These are phyloP conservation scores for Akabosia matsudoensis DNA, from an alignment of 1,140 invertebrate genomes.

Conservation along the genomic window DNA sequence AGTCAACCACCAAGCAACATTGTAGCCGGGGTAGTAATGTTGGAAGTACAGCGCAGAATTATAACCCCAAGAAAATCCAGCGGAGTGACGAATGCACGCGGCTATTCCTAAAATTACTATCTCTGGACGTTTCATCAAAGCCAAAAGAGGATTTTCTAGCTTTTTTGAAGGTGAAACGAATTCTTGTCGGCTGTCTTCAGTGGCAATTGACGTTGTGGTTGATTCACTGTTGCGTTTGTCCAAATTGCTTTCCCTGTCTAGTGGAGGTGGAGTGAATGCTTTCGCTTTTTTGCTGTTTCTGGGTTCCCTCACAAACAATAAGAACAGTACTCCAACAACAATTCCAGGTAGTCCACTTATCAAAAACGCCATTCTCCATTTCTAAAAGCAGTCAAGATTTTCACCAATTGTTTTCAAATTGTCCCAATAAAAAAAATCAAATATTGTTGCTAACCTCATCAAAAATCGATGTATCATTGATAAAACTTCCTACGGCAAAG, in stretches of 20 bases:
- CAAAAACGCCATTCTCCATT: conserved; percentile 82
- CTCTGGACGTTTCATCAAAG: conserved; percentile 67
- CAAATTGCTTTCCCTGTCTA: conserved; percentile 47
- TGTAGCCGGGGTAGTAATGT: conserved; percentile 78
- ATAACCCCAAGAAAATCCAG: conserved; percentile 84
- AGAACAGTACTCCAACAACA: conserved; percentile 68
- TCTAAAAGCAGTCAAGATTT: neutral
- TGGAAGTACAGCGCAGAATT: conserved; percentile 85
- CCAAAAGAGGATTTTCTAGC: neutral
- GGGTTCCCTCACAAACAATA: conserved; percentile 74
- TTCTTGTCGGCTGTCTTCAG: neutral
- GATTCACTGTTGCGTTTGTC: conserved; percentile 16
- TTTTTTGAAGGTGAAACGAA: neutral
- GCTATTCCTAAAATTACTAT: conserved; percentile 77
- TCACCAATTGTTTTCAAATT: neutral
- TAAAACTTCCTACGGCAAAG: conserved; percentile 84
- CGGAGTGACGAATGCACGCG: conserved; percentile 84
- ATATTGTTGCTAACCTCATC: conserved; percentile 59
- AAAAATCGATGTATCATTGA: conserved; percentile 73
- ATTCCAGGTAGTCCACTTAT: conserved; percentile 76
- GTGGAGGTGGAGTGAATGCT: neutral
- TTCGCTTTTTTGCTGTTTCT: conserved; percentile 56
- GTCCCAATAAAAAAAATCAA: too few relatives aligned
- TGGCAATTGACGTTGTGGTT: neutral
- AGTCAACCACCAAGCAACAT: conserved; percentile 83